phyloP scores from a whole-genome alignment of 2,797 vertebrate genomes.

The Paratrypauchen microcephalus region DNA sequence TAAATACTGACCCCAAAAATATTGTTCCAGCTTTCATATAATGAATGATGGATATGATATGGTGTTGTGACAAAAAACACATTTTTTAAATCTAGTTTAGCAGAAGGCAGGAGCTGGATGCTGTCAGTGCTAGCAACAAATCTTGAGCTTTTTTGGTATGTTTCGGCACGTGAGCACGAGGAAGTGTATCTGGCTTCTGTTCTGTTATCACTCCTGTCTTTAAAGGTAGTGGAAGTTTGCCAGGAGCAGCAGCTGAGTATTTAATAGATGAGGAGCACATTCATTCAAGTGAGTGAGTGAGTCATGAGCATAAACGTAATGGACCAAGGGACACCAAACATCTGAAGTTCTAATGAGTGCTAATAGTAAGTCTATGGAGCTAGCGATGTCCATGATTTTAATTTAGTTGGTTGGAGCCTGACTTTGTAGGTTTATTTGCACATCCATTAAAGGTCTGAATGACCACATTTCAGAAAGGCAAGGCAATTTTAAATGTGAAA shows the following conservation, averaged over 20 bases:
- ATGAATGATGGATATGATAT: too few relatives aligned
- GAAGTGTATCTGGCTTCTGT: conserved; percentile 45
- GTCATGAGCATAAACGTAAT: background rate
- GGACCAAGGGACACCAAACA: background rate
- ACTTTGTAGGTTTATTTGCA: conserved; percentile 1
- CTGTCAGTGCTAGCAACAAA: conserved; percentile 47
- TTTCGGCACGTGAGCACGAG: conserved; percentile 46
- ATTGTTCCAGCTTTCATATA: too few relatives aligned
- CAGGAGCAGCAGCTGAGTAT: conserved; percentile 45
- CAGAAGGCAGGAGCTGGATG: conserved; percentile 23
- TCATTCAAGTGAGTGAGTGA: conserved; percentile 2
- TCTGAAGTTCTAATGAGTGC: background rate
- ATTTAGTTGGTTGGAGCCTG: background rate
- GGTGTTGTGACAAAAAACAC: too few relatives aligned
- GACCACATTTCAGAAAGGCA: background rate
- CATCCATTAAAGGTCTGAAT: background rate
- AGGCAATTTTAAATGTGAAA: background rate
- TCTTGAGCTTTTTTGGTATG: conserved; percentile 30
- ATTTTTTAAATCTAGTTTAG: too few relatives aligned
- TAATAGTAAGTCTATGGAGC: conserved; percentile 4
- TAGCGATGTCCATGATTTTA: background rate
- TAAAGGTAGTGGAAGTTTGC: conserved; percentile 31
- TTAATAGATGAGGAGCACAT: conserved; percentile 20
- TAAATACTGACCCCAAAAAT: too few relatives aligned
- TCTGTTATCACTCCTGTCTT: conserved; percentile 40